Evolutionary conservation across 1,140 invertebrate genomes (phyloP).

Genomic region (Lepidurus packardi): DNA sequence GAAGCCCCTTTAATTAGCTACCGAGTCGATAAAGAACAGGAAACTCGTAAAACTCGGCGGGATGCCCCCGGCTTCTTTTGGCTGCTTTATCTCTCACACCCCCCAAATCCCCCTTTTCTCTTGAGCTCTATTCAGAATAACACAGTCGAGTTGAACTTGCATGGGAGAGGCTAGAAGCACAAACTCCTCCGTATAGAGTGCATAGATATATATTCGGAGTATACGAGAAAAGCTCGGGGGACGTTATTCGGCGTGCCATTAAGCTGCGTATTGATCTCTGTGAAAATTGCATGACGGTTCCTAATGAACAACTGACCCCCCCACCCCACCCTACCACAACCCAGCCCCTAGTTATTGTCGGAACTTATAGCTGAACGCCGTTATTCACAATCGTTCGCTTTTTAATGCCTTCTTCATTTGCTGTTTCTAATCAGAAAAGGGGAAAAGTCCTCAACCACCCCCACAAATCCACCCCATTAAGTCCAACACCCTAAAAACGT

Average conservation of each 20-base stretch:
- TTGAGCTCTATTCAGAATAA: conserved; percentile 10
- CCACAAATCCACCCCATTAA: neutral
- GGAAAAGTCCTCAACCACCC: neutral
- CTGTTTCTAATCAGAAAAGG: neutral
- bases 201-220: neutral
- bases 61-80: conserved; percentile 17
- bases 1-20: conserved; percentile 21
- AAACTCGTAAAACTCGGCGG: conserved; percentile 21
- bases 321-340: neutral
- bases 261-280: conserved; percentile 21
- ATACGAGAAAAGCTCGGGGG: conserved; percentile 8
- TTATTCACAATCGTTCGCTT: neutral
- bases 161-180: neutral
- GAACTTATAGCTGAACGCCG: neutral
- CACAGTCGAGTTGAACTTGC: conserved; percentile 1
- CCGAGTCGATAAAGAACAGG: conserved; percentile 21
- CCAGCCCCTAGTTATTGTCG: neutral
- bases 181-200: neutral
- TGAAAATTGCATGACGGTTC: conserved; percentile 16
- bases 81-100: conserved; percentile 14
- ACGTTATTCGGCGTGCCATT: neutral
- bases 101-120: conserved; percentile 1
- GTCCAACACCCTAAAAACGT: too few species aligned
- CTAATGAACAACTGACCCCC: neutral
- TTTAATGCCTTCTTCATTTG: neutral